These are phyloP conservation scores for Vidua macroura DNA, from an alignment of 2,113 vertebrate genomes.

Conservation along the genomic window DNA sequence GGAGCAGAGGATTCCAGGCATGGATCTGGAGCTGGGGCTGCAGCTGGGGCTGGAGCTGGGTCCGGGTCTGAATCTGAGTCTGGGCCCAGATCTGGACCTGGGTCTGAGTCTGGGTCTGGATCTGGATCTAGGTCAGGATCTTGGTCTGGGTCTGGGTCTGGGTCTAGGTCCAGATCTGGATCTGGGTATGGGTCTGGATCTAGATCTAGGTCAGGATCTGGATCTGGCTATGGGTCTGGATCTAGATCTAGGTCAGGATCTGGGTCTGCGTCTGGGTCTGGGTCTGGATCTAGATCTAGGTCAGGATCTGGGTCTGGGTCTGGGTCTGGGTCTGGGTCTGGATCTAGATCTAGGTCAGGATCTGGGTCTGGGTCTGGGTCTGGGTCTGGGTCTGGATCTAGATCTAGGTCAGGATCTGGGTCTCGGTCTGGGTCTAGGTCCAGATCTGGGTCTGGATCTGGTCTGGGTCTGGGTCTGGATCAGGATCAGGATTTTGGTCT, in stretches of 20 bases:
- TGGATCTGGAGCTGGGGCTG: neutral
- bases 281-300: neutral
- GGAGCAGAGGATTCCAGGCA: neutral
- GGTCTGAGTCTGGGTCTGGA: rapidly evolving
- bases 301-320: too few species aligned
- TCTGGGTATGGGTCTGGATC: rapidly evolving
- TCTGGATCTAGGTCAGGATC: rapidly evolving
- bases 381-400: rapidly evolving
- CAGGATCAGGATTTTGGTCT: too few species aligned
- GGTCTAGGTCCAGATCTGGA: too few species aligned
- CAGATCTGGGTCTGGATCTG: too few species aligned
- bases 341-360: neutral
- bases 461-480: too few species aligned
- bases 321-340: rapidly evolving
- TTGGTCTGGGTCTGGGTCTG: neutral
- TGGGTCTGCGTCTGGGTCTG: too few species aligned
- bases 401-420: too few species aligned
- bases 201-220: too few species aligned
- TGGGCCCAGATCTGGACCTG: neutral
- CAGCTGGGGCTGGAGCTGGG: rapidly evolving
- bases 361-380: too few species aligned
- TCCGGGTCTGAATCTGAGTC: rapidly evolving
- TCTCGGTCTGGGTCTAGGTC: too few species aligned
- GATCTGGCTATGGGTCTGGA: neutral
- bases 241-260: too few species aligned